Evolutionary conservation across 2,113 vertebrate genomes (phyloP).

Genomic region (Dicentrarchus labrax): DNA sequence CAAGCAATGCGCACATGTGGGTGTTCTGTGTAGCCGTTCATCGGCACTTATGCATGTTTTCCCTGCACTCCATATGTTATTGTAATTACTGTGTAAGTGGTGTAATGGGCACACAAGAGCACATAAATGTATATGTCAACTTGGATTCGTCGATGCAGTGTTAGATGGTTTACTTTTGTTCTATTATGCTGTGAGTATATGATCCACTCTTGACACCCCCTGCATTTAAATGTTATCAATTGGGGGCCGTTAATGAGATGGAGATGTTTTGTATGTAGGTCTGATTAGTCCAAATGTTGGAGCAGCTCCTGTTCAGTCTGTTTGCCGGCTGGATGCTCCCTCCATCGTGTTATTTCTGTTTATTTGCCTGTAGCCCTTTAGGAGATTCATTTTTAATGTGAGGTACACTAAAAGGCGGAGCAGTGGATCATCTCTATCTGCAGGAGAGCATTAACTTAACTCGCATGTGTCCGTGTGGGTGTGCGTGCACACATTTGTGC

Average conservation of each 20-base stretch:
- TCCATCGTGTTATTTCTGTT: slow-evolving; percentile 45
- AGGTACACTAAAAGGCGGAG: slow-evolving; percentile 50
- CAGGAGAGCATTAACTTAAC: slow-evolving; percentile 53
- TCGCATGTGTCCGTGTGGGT: slow-evolving; percentile 21
- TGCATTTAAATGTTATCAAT: slow-evolving; percentile 61
- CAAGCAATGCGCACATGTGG: slow-evolving; percentile 41
- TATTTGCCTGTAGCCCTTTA: slow-evolving; percentile 55
- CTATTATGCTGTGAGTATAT: slow-evolving; percentile 30
- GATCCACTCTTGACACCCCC: slow-evolving; percentile 59
- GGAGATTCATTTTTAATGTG: slow-evolving; percentile 64
- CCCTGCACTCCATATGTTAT: slow-evolving; percentile 27
- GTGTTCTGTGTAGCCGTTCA: slow-evolving; percentile 48
- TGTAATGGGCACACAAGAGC: slow-evolving; percentile 37
- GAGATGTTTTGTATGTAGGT: slow-evolving; percentile 30
- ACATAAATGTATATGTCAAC: slow-evolving; percentile 34
- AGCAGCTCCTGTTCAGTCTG: slow-evolving; percentile 16
- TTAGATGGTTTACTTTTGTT: slow-evolving; percentile 26
- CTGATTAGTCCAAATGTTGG: slow-evolving; percentile 57
- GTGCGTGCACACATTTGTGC: not conserved
- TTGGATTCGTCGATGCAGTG: slow-evolving; percentile 6
- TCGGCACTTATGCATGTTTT: slow-evolving; percentile 47
- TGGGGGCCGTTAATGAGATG: slow-evolving; percentile 25
- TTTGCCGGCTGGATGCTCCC: slow-evolving; percentile 5
- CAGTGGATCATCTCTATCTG: slow-evolving; percentile 47
- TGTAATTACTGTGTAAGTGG: slow-evolving; percentile 56